A percentile compares a stretch with the other conserved stretches of the same genome.
These are phyloP conservation scores for Eulemur albifrons DNA, from an alignment of 2,797 vertebrate genomes.

Conservation along the genomic window DNA sequence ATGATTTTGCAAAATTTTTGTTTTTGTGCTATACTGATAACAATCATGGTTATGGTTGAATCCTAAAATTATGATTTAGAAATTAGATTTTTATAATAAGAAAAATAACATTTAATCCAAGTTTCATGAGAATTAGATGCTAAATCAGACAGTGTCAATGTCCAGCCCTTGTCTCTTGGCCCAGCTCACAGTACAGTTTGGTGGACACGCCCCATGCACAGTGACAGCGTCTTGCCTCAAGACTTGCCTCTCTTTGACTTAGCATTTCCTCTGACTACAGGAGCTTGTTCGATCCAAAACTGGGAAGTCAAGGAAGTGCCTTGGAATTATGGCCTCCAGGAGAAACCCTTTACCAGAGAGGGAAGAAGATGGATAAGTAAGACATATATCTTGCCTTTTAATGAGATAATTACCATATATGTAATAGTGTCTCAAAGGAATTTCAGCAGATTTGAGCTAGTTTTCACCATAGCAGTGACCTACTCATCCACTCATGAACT, in stretches of 20 bases:
- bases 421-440: neutral
- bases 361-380: neutral
- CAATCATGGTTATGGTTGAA: neutral
- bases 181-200: neutral
- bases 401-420: neutral
- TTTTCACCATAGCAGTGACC: neutral
- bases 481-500: neutral
- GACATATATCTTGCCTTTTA: neutral
- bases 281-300: neutral
- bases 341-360: neutral
- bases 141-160: neutral
- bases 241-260: neutral
- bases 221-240: neutral
- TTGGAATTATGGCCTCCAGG: neutral
- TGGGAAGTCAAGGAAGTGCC: neutral
- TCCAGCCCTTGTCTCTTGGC: neutral
- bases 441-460: neutral
- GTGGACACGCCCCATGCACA: fast-evolving
- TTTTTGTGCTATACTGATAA: neutral
- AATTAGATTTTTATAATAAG: neutral
- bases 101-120: neutral
- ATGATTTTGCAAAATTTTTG: neutral
- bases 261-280: neutral
- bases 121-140: neutral
- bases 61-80: neutral